Conservation (phyloP, 92 coral and sea anemone species). For the Diadumene lineata region DNA sequence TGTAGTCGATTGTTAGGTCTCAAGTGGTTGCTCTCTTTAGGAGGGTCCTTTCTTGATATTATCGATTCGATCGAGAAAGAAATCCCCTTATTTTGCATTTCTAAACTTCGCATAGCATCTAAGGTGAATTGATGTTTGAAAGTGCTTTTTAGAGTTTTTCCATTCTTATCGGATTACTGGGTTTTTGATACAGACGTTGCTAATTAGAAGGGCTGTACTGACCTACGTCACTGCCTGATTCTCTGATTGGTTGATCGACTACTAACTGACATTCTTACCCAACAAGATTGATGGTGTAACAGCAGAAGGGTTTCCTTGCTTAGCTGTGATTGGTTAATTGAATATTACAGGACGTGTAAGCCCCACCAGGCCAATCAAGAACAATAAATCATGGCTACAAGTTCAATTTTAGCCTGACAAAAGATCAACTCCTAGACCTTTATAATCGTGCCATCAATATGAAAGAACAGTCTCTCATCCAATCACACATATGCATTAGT, state of each 20-base stretch:
- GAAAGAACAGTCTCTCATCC: constrained; percentile 23
- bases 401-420: constrained; percentile 46
- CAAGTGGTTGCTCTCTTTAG: constrained; percentile 41
- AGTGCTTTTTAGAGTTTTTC: constrained; percentile 27
- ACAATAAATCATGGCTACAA: constrained; percentile 59
- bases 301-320: constrained; percentile 36
- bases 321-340: constrained; percentile 55
- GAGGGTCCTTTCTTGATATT: constrained; percentile 85
- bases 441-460: constrained; percentile 34
- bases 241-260: constrained; percentile 74
- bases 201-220: constrained; percentile 75
- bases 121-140: constrained; percentile 33
- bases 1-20: constrained; percentile 19
- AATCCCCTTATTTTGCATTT: constrained; percentile 79
- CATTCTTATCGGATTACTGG: constrained; percentile 96
- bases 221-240: constrained; percentile 54
- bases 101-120: constrained; percentile 53
- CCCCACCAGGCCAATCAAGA: constrained; percentile 70
- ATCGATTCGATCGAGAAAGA: constrained; percentile 95
- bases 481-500: too few relatives aligned
- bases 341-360: constrained; percentile 32
- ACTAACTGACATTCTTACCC: constrained; percentile 67
- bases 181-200: constrained; percentile 61
- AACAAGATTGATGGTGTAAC: constrained; percentile 74
- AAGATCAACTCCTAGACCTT: constrained; percentile 21